Conservation (phyloP, 2,113 vertebrate genomes). For the Lophochroa leadbeateri region DNA sequence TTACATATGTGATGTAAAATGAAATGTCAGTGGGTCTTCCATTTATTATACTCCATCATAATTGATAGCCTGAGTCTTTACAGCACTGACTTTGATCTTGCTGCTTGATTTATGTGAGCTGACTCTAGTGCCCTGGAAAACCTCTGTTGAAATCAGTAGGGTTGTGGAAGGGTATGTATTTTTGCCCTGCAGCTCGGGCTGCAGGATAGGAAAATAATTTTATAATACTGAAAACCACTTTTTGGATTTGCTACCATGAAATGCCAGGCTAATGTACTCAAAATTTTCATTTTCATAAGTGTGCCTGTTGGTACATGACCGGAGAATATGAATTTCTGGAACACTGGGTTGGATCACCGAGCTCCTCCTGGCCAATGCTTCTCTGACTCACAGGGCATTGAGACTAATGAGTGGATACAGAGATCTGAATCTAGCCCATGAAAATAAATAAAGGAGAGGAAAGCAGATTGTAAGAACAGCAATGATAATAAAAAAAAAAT, state of each 20-base stretch:
- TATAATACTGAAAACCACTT: background rate
- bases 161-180: background rate
- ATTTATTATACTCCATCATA: conserved; percentile 17
- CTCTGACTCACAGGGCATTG: accelerated
- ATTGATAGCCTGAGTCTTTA: conserved; percentile 10
- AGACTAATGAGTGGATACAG: background rate
- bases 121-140: background rate
- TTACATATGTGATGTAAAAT: conserved; percentile 47
- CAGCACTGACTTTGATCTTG: background rate
- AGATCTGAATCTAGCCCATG: background rate
- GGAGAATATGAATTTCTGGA: background rate
- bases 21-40: conserved; percentile 23
- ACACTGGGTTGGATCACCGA: background rate
- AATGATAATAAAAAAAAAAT: background rate
- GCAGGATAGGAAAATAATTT: background rate
- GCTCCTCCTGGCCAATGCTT: accelerated
- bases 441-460: background rate
- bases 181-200: background rate
- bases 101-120: conserved; percentile 6
- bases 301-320: background rate
- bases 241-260: background rate
- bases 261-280: background rate
- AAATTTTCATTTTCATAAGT: background rate
- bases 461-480: background rate
- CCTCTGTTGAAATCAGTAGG: background rate